phyloP scores from a whole-genome alignment of 2,888 invertebrate genomes.

The Spilosoma lubricipeda region DNA sequence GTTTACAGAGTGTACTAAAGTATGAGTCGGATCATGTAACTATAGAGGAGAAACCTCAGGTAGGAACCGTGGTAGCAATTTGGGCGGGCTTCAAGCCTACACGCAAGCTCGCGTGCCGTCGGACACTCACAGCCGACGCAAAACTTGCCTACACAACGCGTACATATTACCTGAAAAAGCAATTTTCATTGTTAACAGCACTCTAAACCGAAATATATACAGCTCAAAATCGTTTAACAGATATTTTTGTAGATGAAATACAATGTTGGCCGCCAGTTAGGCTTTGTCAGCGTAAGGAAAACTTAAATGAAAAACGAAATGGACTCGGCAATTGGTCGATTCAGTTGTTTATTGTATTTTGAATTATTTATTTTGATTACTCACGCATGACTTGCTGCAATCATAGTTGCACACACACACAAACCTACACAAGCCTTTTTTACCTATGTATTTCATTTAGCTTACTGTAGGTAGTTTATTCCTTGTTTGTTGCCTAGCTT shows the following conservation, averaged over 20 bases:
- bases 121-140: constrained; percentile 64
- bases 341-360: constrained; percentile 55
- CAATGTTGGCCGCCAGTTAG: constrained; percentile 38
- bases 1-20: constrained; percentile 52
- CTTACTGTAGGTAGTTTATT: background rate
- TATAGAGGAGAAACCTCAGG: constrained; percentile 56
- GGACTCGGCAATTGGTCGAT: constrained; percentile 60
- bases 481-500: background rate
- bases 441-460: background rate
- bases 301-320: constrained; percentile 57
- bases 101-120: constrained; percentile 81
- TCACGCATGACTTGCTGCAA: constrained; percentile 52
- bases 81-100: constrained; percentile 62
- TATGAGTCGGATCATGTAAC: constrained; percentile 49
- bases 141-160: constrained; percentile 66
- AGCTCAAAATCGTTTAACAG: constrained; percentile 45
- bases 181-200: constrained; percentile 59
- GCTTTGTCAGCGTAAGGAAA: constrained; percentile 50
- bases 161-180: constrained; percentile 65
- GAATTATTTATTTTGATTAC: constrained; percentile 58
- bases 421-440: constrained; percentile 10
- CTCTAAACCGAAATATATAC: constrained; percentile 48
- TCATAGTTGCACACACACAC: constrained; percentile 20
- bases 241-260: constrained; percentile 33
- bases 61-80: constrained; percentile 56